Percentiles rank a stretch among this genome's conserved stretches.
phyloP scores from a whole-genome alignment of 2,797 vertebrate genomes.

The Martes flavigula region DNA sequence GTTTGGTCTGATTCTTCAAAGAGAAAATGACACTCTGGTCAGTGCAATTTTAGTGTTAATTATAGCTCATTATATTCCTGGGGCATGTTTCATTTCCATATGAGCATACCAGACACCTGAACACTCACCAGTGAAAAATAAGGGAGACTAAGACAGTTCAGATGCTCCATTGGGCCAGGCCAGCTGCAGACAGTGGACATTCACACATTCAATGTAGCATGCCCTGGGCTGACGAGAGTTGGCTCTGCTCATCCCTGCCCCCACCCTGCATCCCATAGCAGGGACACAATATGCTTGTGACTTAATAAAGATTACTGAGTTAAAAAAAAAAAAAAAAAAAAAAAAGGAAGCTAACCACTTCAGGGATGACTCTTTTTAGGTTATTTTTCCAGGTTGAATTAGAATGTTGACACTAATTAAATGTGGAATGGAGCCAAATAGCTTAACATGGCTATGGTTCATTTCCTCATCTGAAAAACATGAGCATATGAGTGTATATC shows the following conservation, averaged over 20 bases:
- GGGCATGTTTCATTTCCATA: too few relatives aligned
- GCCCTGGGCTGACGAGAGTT: not conserved
- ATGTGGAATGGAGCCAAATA: not conserved
- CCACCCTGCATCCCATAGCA: not conserved
- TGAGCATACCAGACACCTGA: not conserved
- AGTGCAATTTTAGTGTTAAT: not conserved
- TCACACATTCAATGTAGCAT: rapidly evolving
- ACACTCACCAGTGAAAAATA: not conserved
- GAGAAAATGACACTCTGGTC: not conserved
- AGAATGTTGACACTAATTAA: not conserved
- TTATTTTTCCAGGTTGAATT: not conserved
- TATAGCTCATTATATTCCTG: too few relatives aligned
- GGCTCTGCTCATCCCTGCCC: not conserved
- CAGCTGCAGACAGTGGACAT: rapidly evolving
- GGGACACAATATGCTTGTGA: rapidly evolving
- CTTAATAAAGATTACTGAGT: not conserved
- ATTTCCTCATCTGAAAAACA: not conserved
- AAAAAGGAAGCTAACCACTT: not conserved
- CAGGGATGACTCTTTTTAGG: not conserved
- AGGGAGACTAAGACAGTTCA: rapidly evolving
- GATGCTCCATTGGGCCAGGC: not conserved
- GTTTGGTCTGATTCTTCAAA: not conserved
- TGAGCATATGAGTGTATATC: rapidly evolving
- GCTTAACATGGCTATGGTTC: not conserved
- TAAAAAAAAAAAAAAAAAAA: not conserved